A percentile compares a stretch with the other conserved stretches of the same genome.
Evolutionary conservation across 2,113 vertebrate genomes (phyloP).

Genomic region (Caranx melampygus): DNA sequence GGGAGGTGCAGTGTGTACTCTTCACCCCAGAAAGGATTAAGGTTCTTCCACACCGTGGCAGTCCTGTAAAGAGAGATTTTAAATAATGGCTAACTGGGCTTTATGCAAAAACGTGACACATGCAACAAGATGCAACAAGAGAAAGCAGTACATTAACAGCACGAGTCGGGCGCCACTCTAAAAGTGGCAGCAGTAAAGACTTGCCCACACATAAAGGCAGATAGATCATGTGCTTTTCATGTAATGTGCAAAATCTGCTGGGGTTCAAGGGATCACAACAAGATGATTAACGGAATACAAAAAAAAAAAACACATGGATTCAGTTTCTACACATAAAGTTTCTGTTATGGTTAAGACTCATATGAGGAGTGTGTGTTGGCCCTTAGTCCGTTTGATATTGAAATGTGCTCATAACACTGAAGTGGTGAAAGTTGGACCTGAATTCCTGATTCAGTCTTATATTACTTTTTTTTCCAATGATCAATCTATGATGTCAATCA

Average conservation of each 20-base stretch:
- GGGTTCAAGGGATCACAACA: neutral
- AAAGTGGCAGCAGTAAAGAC: neutral
- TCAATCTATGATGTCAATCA: neutral
- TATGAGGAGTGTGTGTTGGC: too few species aligned
- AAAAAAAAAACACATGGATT: neutral
- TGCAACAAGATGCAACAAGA: neutral
- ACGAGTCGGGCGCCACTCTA: neutral
- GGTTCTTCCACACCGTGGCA: slow-evolving; percentile 91
- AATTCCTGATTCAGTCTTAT: too few species aligned
- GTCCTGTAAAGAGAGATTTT: slow-evolving; percentile 80
- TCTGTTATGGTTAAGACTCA: too few species aligned
- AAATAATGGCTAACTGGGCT: neutral
- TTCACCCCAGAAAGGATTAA: slow-evolving; percentile 94
- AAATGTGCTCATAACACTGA: too few species aligned
- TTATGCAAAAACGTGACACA: neutral
- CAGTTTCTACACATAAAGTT: too few species aligned
- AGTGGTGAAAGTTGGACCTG: too few species aligned
- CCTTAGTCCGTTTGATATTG: too few species aligned
- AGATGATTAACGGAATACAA: neutral
- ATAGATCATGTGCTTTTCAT: neutral
- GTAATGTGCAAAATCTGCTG: neutral
- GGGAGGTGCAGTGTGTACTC: slow-evolving; percentile 91
- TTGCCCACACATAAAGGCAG: neutral
- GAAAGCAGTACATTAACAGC: neutral
- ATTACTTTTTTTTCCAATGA: neutral